These are phyloP conservation scores for Poecilia gillii DNA, from an alignment of 2,797 vertebrate genomes.

Conservation along the genomic window DNA sequence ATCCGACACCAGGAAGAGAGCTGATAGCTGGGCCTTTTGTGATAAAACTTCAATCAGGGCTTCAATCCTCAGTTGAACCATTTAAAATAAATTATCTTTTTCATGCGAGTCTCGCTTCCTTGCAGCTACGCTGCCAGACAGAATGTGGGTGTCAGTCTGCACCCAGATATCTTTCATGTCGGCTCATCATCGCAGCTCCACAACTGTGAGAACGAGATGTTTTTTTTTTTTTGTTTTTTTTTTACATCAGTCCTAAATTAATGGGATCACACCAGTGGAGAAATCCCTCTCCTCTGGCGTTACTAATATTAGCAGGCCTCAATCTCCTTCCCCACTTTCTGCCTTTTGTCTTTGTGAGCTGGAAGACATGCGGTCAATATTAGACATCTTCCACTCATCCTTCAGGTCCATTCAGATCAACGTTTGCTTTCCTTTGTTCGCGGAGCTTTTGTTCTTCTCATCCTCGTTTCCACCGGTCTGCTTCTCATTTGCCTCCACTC, in stretches of 20 bases:
- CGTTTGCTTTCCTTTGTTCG: constrained; percentile 62
- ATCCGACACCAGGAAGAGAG: constrained; percentile 11
- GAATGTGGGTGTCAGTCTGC: constrained; percentile 14
- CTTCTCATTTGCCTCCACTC: constrained; percentile 39
- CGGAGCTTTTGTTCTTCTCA: constrained; percentile 40
- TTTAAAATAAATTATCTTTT: constrained; percentile 21
- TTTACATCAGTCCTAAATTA: constrained; percentile 46
- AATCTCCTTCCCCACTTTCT: constrained; percentile 24
- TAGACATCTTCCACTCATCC: constrained; percentile 70
- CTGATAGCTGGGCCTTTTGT: constrained; percentile 6
- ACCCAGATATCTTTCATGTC: constrained; percentile 31
- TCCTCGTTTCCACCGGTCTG: constrained; percentile 60
- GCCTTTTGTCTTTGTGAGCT: constrained; percentile 22
- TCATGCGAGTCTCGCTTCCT: constrained; percentile 37
- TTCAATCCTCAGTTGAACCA: constrained; percentile 22
- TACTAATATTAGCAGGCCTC: constrained; percentile 71
- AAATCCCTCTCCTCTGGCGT: constrained; percentile 55
- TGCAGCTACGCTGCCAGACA: constrained; percentile 28
- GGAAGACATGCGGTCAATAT: constrained; percentile 72
- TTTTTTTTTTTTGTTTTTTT: background rate
- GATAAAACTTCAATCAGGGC: constrained; percentile 26
- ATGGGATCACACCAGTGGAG: constrained; percentile 49
- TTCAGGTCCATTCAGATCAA: constrained; percentile 29
- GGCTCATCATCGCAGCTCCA: constrained; percentile 37
- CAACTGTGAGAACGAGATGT: constrained; percentile 26